Base-by-base conservation (phyloP, 2,888 invertebrate genomes). In the Cistogaster globosa region DNA sequence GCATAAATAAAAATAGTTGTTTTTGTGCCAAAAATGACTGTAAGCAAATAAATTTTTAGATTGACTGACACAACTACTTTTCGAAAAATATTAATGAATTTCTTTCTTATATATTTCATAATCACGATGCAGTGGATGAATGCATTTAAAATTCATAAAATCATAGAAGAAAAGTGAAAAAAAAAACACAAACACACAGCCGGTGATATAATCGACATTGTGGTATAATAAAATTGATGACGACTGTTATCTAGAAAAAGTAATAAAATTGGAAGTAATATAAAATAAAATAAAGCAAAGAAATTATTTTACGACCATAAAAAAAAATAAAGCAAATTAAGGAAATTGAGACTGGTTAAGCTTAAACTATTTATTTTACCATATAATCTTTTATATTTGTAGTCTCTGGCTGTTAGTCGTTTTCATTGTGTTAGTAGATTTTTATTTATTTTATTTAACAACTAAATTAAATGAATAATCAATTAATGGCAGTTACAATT, bases 41-140 rank as follows among this genome's bases (percentile, higher is more conserved):
- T 42, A 67, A 38, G 57, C 58, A 68, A 68, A 67, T 65, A 51
- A 9, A 38, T 77, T 60, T 80, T 72, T 74, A 72, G 58, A 60
- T 71, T 58, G 51, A 78, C 72, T 72, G 72, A 67, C 60, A 72
- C 58, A 76, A 77, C 77, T 67, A 55, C 63, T 58, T 71, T 71
- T 76, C 26, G 58, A 79, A 79, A 57, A 48, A 65, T 68, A 53
- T 62, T 45, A 75, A 55, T 55, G 32, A 65, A 53, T 51, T 74
- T 2, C 12, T n/a, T 62, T 51, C n/a, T 7, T n/a, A 32, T 18
- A 18, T 20, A 53, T 60, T 77, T 48, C 51, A 60, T 36, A 58
- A 62, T 78, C 78, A 78, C 60, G 62, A 69, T 55, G 55, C 63
- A 71, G 42, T 63, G 22, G 26, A 48, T 63, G 22, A 22, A 48